Percentiles rank a stretch among this genome's conserved stretches.
These are phyloP conservation scores for Ecliptopera silaceata DNA, from an alignment of 2,888 invertebrate genomes.

Conservation along the genomic window DNA sequence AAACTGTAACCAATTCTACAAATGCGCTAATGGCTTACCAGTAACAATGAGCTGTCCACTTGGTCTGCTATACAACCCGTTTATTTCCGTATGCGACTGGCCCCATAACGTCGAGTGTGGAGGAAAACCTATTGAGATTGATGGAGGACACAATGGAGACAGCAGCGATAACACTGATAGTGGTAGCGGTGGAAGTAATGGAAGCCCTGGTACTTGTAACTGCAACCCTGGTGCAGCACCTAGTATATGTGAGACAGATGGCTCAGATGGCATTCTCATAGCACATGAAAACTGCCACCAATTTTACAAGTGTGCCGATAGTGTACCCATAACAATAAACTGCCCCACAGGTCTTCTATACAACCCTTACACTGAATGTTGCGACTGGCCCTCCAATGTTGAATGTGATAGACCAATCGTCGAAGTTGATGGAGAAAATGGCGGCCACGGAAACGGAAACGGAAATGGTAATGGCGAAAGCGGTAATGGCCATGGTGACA, in stretches of 20 bases:
- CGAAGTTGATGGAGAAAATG: background rate
- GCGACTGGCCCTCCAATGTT: conserved; percentile 45
- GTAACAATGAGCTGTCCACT: conserved; percentile 37
- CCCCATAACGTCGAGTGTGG: conserved; percentile 28
- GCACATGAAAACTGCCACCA: conserved; percentile 48
- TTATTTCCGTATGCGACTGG: conserved; percentile 43
- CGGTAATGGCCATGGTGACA: background rate
- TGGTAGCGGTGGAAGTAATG: background rate
- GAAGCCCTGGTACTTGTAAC: conserved; percentile 6
- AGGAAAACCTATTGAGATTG: too few relatives aligned
- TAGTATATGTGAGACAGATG: conserved; percentile 37
- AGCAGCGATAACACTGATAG: background rate
- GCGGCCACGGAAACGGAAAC: background rate
- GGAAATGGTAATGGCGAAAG: background rate
- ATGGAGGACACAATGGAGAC: too few relatives aligned
- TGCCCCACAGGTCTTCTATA: conserved; percentile 27
- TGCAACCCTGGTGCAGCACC: conserved; percentile 40
- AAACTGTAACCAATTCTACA: conserved; percentile 52
- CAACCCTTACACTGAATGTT: conserved; percentile 33
- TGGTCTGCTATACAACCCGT: conserved; percentile 41
- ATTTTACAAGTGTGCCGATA: conserved; percentile 44
- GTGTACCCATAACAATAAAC: conserved; percentile 25
- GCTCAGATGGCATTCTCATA: conserved; percentile 40
- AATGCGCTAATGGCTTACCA: conserved; percentile 41
- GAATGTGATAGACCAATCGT: conserved; percentile 30